A percentile compares a stretch with the other conserved stretches of the same genome.
phyloP scores from a whole-genome alignment of 2,113 vertebrate genomes.

The Pica pica region DNA sequence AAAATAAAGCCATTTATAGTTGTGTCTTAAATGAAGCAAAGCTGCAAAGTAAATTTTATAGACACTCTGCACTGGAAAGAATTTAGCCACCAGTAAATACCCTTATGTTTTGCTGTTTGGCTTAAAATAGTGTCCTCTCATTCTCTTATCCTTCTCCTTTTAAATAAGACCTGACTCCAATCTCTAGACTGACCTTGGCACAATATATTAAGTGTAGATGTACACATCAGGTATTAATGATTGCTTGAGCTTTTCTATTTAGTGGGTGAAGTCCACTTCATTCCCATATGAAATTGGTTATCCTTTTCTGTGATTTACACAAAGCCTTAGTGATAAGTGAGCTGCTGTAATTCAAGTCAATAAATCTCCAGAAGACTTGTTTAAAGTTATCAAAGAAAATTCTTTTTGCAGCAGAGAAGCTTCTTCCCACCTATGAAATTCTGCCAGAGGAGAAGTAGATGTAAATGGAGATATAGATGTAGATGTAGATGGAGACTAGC shows the following conservation, averaged over 20 bases:
- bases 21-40: background rate
- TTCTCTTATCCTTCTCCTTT: background rate
- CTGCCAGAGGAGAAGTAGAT: background rate
- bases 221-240: background rate
- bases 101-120: background rate
- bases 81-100: background rate
- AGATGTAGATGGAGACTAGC: background rate
- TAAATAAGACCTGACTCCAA: background rate
- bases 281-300: background rate
- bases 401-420: background rate
- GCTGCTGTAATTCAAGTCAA: background rate
- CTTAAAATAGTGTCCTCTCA: background rate
- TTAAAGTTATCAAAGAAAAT: background rate
- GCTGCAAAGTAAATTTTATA: background rate
- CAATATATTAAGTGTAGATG: background rate
- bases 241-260: background rate
- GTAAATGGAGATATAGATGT: accelerated
- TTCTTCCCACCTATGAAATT: background rate
- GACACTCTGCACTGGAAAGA: background rate
- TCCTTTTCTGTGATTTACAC: background rate
- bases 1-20: background rate
- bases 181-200: background rate
- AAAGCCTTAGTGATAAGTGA: background rate
- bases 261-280: background rate
- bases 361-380: background rate